Evolutionary conservation across 2,113 vertebrate genomes (phyloP).

Genomic region (Protobothrops flavoviridis): DNA sequence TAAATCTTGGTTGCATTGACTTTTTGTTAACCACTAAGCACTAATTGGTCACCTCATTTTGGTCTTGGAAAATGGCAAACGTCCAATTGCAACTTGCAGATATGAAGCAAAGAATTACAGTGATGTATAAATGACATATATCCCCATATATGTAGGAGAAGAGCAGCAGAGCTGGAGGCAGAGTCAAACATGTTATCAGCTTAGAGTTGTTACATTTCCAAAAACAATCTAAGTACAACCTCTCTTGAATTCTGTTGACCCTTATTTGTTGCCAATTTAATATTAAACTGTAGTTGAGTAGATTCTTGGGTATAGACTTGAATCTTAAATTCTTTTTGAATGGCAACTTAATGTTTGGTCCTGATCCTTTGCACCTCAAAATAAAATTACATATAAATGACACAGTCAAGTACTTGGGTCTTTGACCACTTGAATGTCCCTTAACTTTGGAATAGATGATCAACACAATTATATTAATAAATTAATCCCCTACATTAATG

Average conservation of each 20-base stretch:
- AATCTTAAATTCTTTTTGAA: no score
- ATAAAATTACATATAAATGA: background rate
- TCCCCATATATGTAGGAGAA: background rate
- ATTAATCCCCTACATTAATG: slow-evolving; percentile 48
- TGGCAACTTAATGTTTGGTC: no score
- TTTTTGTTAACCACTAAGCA: background rate
- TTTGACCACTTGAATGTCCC: slow-evolving; percentile 42
- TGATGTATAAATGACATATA: slow-evolving; percentile 5
- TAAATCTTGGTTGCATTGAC: background rate
- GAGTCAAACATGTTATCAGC: background rate
- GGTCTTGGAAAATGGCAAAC: background rate
- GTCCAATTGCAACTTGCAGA: slow-evolving; percentile 24
- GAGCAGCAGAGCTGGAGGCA: background rate
- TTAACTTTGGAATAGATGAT: slow-evolving; percentile 48
- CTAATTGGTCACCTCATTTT: background rate
- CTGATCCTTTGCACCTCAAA: no score
- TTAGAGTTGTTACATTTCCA: background rate
- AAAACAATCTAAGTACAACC: background rate
- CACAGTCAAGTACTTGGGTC: slow-evolving; percentile 15
- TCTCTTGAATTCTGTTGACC: no score
- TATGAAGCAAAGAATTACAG: slow-evolving; percentile 31
- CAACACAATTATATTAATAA: slow-evolving; percentile 45
- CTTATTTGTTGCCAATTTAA: no score
- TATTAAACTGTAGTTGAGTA: no score
- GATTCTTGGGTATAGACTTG: no score